Conservation (phyloP, 2,797 vertebrate species). For the Chaunax sp. region DNA sequence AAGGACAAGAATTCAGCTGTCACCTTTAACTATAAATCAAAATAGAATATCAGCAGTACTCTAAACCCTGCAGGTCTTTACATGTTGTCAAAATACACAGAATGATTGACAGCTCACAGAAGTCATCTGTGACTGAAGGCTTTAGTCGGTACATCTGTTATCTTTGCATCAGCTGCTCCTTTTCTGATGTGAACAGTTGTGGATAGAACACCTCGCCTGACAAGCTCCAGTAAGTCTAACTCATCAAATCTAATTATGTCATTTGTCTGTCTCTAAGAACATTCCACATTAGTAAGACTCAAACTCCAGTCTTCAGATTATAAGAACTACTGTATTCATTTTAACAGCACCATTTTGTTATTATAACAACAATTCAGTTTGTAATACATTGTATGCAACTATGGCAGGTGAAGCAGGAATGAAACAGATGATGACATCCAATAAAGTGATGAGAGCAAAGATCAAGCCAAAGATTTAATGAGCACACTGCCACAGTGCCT, state of each 20-base stretch:
- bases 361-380: constrained; percentile 4
- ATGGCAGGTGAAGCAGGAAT: constrained; percentile 19
- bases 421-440: constrained; percentile 18
- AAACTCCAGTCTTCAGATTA: constrained; percentile 7
- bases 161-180: constrained; percentile 15
- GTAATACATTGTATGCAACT: constrained; percentile 1
- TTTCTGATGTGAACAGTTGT: too few relatives aligned
- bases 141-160: constrained; percentile 6
- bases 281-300: neutral
- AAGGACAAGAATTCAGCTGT: neutral
- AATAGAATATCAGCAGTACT: too few relatives aligned
- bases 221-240: neutral
- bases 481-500: constrained; percentile 28
- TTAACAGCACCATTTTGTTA: neutral
- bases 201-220: fast-evolving
- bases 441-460: constrained; percentile 34
- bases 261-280: neutral
- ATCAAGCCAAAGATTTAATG: constrained; percentile 51
- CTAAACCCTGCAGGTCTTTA: neutral
- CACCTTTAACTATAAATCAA: too few relatives aligned
- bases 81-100: neutral
- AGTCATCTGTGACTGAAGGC: constrained; percentile 9
- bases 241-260: constrained; percentile 13
- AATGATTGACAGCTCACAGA: constrained; percentile 6
- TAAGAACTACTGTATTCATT: neutral